phyloP scores from a whole-genome alignment of 2,113 vertebrate species.

The Phylloscopus trochiloides region DNA sequence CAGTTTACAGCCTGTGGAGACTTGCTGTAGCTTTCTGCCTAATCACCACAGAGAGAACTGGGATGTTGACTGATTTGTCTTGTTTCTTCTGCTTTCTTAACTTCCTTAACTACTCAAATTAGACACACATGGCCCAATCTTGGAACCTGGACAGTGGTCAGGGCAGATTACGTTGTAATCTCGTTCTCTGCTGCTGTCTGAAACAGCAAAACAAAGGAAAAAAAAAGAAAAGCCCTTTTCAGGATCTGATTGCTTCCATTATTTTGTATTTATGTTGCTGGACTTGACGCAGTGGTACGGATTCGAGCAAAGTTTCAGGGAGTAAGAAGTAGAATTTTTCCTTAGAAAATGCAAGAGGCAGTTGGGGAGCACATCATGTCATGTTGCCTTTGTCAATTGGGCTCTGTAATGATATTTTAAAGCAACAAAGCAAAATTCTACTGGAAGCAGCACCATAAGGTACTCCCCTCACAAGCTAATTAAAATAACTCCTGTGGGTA shows the following conservation, averaged over 20 bases:
- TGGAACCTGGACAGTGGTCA: background rate
- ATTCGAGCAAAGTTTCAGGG: conserved; percentile 33
- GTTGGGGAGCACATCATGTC: background rate
- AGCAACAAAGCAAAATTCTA: conserved; percentile 53
- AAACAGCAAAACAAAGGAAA: background rate
- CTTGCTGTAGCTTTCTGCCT: background rate
- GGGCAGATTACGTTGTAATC: background rate
- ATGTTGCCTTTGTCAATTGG: conserved; percentile 7
- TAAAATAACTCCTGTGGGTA: conserved; percentile 65
- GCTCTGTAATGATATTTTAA: conserved; percentile 55
- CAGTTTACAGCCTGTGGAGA: background rate
- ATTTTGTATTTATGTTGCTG: background rate
- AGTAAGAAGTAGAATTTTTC: background rate
- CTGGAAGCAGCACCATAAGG: conserved; percentile 39
- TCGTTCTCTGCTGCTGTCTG: background rate
- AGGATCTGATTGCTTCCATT: background rate
- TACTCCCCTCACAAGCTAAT: conserved; percentile 43
- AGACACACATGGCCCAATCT: background rate
- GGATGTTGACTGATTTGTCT: background rate
- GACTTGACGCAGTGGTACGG: background rate
- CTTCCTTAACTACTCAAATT: background rate
- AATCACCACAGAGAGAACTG: background rate
- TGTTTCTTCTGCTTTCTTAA: conserved; percentile 10
- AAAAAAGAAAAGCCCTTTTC: background rate
- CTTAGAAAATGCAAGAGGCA: background rate